phyloP scores from a whole-genome alignment of 2,888 invertebrate species.

The Marronus borbonicus region DNA sequence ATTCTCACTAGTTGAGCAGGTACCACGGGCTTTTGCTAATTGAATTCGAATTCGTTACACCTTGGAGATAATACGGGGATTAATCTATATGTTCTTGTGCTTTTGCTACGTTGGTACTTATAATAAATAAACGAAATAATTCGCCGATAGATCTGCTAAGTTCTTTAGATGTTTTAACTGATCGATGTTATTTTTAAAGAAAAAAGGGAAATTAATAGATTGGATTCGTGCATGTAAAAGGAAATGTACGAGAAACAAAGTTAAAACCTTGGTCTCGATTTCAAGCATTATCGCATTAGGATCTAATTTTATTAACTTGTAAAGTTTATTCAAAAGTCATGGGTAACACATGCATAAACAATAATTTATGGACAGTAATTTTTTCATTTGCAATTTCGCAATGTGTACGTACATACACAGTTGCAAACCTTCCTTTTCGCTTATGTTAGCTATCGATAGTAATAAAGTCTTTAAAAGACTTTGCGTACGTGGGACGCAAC shows the following conservation, averaged over 20 bases:
- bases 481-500: constrained; percentile 26
- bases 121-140: background rate
- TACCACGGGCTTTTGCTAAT: constrained; percentile 12
- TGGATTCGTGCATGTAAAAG: too few relatives aligned
- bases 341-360: background rate
- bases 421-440: background rate
- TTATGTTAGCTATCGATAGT: background rate
- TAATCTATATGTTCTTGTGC: background rate
- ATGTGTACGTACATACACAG: background rate
- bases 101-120: background rate
- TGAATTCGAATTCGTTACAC: background rate
- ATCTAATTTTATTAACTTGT: background rate
- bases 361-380: background rate
- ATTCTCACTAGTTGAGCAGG: background rate
- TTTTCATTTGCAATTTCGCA: background rate
- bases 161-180: too few relatives aligned
- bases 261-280: too few relatives aligned
- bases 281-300: too few relatives aligned
- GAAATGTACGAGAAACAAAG: too few relatives aligned
- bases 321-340: background rate
- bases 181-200: too few relatives aligned
- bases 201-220: too few relatives aligned
- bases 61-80: background rate
- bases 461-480: constrained; percentile 29
- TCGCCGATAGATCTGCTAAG: too few relatives aligned